These are phyloP conservation scores for Burhinus oedicnemus DNA, from an alignment of 2,113 vertebrate genomes.

Conservation along the genomic window DNA sequence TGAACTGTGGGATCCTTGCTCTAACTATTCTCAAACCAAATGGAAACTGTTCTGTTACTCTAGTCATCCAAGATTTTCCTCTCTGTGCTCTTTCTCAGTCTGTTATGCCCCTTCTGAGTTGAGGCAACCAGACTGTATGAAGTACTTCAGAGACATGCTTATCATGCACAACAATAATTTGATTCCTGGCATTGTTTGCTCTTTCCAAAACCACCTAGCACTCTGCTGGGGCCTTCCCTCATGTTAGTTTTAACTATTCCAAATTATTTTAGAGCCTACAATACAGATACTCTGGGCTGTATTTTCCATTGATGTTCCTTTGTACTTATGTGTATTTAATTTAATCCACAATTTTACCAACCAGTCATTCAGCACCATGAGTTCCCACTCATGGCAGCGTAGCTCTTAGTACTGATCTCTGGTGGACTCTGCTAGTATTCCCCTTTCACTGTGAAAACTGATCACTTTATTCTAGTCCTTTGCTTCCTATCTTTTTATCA, in stretches of 20 bases:
- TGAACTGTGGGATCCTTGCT: background rate
- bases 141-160: background rate
- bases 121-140: background rate
- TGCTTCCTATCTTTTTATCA: background rate
- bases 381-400: background rate
- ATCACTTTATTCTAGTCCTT: background rate
- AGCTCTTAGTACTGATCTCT: background rate
- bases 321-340: background rate
- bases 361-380: background rate
- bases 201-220: background rate
- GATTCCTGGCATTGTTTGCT: background rate
- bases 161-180: background rate
- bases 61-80: background rate
- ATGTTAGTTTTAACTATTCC: background rate
- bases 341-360: background rate
- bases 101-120: background rate
- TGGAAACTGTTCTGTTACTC: background rate
- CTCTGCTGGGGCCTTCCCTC: background rate
- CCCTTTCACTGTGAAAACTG: background rate
- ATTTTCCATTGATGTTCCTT: background rate
- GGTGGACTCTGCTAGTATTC: background rate
- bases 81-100: background rate
- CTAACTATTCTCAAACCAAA: background rate
- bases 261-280: background rate
- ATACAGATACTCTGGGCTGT: background rate